Conservation (phyloP, 2,888 invertebrate genomes). For the Xanthostigma xanthostigma region DNA sequence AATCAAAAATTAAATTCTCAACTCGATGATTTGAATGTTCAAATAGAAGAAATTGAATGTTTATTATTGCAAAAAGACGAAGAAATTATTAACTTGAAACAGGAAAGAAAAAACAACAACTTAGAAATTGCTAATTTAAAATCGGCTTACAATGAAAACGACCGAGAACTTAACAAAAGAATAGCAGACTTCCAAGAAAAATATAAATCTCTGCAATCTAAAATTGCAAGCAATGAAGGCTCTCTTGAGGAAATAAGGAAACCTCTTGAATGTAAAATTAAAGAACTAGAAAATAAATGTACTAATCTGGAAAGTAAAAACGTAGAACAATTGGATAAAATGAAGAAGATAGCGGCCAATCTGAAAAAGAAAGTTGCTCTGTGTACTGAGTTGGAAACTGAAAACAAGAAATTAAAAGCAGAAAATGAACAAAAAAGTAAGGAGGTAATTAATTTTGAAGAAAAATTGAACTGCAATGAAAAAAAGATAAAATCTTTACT, state of each 20-base stretch:
- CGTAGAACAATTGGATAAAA: constrained; percentile 56
- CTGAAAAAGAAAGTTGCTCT: constrained; percentile 56
- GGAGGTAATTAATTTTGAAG: constrained; percentile 15
- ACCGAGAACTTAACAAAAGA: constrained; percentile 24
- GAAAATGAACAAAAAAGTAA: constrained; percentile 20
- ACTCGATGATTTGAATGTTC: constrained; percentile 38
- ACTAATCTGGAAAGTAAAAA: constrained; percentile 40
- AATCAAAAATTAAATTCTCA: constrained; percentile 43
- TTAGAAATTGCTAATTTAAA: constrained; percentile 27
- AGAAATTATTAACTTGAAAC: constrained; percentile 30
- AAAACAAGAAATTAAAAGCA: constrained; percentile 21
- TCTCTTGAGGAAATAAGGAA: constrained; percentile 22
- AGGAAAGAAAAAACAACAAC: constrained; percentile 25
- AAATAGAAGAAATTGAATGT: constrained; percentile 37
- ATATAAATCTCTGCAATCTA: constrained; percentile 22
- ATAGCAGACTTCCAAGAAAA: constrained; percentile 26
- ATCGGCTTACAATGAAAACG: constrained; percentile 28
- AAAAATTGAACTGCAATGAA: constrained; percentile 1
- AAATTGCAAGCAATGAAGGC: constrained; percentile 22
- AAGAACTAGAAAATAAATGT: constrained; percentile 27
- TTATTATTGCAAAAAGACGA: constrained; percentile 31
- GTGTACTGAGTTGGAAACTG: constrained; percentile 48
- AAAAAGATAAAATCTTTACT: constrained; percentile 9
- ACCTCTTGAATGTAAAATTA: constrained; percentile 23
- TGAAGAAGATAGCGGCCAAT: constrained; percentile 62